phyloP scores from a whole-genome alignment of 2,113 vertebrate genomes.

The Dascyllus trimaculatus region DNA sequence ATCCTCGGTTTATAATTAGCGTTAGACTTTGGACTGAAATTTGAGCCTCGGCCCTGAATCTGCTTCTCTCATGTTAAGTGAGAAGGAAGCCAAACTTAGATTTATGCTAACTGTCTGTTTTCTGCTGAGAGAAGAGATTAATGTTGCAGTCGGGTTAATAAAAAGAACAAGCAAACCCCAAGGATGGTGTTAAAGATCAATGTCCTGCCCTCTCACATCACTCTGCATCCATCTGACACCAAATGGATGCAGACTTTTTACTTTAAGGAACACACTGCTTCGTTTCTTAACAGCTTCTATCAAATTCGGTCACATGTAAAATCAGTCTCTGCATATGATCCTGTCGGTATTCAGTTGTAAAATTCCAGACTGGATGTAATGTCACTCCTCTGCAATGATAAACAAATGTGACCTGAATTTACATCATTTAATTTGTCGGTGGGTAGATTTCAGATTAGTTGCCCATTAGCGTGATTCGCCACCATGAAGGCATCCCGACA shows the following conservation, averaged over 20 bases:
- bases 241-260: no score
- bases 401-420: conserved; percentile 20
- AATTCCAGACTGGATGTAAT: neutral
- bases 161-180: neutral
- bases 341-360: neutral
- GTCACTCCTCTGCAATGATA: neutral
- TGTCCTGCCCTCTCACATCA: conserved; percentile 11
- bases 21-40: conserved; percentile 58
- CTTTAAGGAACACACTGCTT: no score
- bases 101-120: conserved; percentile 57
- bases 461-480: conserved; percentile 28
- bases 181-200: conserved; percentile 20
- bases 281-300: neutral
- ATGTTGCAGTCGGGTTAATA: conserved; percentile 5
- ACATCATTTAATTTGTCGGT: neutral
- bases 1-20: conserved; percentile 57
- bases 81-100: conserved; percentile 71
- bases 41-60: conserved; percentile 46
- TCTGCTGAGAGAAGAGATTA: conserved; percentile 19
- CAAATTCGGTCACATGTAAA: neutral
- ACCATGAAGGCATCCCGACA: conserved; percentile 33
- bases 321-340: neutral
- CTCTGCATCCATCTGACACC: neutral
- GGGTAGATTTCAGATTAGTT: conserved; percentile 39
- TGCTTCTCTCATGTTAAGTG: conserved; percentile 66